A percentile compares a stretch with the other conserved stretches of the same genome.
Evolutionary conservation across 2,797 vertebrate species (phyloP).

Genomic region (Chiroxiphia lanceolata): DNA sequence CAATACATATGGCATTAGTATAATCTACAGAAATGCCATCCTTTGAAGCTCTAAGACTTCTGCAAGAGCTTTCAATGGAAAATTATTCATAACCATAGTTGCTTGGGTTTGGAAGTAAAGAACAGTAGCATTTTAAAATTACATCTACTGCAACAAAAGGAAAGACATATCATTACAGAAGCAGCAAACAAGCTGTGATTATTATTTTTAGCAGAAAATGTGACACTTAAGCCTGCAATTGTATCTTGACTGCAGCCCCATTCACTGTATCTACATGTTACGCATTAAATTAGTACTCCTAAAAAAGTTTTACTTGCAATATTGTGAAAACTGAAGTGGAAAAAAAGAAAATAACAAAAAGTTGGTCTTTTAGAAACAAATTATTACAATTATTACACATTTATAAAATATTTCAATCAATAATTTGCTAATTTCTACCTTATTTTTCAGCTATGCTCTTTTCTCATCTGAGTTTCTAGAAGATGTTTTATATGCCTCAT

Average conservation of each 20-base stretch:
- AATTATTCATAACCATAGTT: neutral
- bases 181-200: neutral
- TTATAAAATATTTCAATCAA: neutral
- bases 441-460: neutral
- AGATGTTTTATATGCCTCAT: rapidly evolving
- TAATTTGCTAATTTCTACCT: neutral
- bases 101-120: neutral
- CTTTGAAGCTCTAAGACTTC: neutral
- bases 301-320: neutral
- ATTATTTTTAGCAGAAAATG: neutral
- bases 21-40: neutral
- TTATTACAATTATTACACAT: neutral
- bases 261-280: neutral
- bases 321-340: neutral
- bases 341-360: neutral
- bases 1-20: neutral
- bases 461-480: neutral
- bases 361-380: neutral
- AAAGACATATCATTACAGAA: neutral
- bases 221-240: neutral
- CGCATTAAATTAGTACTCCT: neutral
- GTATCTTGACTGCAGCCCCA: neutral
- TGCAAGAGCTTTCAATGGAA: neutral
- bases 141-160: neutral
- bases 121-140: neutral